These are phyloP conservation scores for Labeo calbasu DNA, from an alignment of 2,797 vertebrate species.

Conservation along the genomic window DNA sequence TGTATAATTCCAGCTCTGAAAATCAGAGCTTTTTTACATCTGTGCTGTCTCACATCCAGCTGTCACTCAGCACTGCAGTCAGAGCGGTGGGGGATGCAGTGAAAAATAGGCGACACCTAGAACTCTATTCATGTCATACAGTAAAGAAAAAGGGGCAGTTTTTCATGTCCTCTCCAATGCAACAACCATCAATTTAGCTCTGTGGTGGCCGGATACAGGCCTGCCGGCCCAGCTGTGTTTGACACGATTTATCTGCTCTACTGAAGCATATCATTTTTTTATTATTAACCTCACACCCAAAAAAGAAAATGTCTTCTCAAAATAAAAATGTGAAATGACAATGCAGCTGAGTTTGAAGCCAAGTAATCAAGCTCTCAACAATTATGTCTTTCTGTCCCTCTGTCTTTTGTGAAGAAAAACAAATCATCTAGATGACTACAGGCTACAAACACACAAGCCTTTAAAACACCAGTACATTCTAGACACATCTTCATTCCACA, in stretches of 20 bases:
- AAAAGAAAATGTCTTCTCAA: slow-evolving; percentile 67
- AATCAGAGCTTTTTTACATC: slow-evolving; percentile 66
- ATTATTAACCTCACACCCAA: slow-evolving; percentile 76
- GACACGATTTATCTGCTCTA: slow-evolving; percentile 78
- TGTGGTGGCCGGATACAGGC: slow-evolving; percentile 73
- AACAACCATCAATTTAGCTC: slow-evolving; percentile 77
- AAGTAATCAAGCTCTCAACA: slow-evolving; percentile 72
- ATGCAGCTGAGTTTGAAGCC: slow-evolving; percentile 65
- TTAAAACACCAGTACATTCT: background rate
- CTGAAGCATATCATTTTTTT: slow-evolving; percentile 78
- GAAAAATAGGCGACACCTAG: slow-evolving; percentile 67
- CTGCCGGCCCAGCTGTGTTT: slow-evolving; percentile 73
- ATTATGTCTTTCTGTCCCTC: slow-evolving; percentile 69
- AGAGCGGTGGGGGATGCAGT: slow-evolving; percentile 55
- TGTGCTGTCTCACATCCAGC: slow-evolving; percentile 64
- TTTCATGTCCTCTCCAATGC: slow-evolving; percentile 68
- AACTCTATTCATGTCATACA: slow-evolving; percentile 81
- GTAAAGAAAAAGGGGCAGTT: slow-evolving; percentile 66
- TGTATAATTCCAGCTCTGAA: slow-evolving; percentile 38
- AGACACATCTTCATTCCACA: slow-evolving; percentile 76
- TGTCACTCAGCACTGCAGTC: slow-evolving; percentile 66
- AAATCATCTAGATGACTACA: slow-evolving; percentile 5
- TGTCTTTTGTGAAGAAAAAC: slow-evolving; percentile 43
- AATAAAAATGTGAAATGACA: slow-evolving; percentile 81
- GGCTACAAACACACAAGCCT: background rate